Evolutionary conservation across 2,888 invertebrate species (phyloP).

Genomic region (Gisinianus flammeolus): DNA sequence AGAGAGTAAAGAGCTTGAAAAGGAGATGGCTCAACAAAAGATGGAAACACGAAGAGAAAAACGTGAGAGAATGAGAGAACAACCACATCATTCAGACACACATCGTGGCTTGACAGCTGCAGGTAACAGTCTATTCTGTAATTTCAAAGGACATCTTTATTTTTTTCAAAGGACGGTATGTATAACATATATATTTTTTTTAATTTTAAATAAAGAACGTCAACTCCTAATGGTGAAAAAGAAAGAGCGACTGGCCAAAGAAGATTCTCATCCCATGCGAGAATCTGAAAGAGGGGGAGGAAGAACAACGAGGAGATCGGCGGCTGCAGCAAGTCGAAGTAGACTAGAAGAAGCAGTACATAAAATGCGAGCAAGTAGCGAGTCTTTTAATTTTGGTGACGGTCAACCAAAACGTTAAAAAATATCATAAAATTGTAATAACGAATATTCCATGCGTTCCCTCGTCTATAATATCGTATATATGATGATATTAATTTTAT

Average conservation of each 20-base stretch:
- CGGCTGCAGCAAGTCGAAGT: conserved; percentile 44
- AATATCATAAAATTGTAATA: neutral
- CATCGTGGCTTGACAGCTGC: conserved; percentile 59
- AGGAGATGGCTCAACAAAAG: conserved; percentile 58
- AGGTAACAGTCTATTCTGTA: no score
- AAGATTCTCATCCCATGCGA: conserved; percentile 46
- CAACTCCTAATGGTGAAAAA: conserved; percentile 60
- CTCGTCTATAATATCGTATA: neutral
- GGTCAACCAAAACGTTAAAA: conserved; percentile 25
- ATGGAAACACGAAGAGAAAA: conserved; percentile 58
- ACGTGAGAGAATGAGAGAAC: conserved; percentile 50
- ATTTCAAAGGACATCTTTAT: no score
- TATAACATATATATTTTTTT: no score
- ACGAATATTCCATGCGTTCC: neutral
- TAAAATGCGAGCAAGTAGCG: conserved; percentile 50
- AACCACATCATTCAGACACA: conserved; percentile 43
- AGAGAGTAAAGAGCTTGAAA: conserved; percentile 59
- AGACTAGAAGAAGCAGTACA: conserved; percentile 57
- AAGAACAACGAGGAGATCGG: conserved; percentile 51
- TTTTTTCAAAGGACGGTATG: no score
- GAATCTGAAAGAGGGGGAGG: conserved; percentile 38
- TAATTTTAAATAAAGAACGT: no score
- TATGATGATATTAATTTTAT: neutral
- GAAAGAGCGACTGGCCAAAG: conserved; percentile 59
- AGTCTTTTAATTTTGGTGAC: conserved; percentile 29